Evolutionary conservation across 2,797 vertebrate species (phyloP).

Genomic region (Psittacula derbiana): DNA sequence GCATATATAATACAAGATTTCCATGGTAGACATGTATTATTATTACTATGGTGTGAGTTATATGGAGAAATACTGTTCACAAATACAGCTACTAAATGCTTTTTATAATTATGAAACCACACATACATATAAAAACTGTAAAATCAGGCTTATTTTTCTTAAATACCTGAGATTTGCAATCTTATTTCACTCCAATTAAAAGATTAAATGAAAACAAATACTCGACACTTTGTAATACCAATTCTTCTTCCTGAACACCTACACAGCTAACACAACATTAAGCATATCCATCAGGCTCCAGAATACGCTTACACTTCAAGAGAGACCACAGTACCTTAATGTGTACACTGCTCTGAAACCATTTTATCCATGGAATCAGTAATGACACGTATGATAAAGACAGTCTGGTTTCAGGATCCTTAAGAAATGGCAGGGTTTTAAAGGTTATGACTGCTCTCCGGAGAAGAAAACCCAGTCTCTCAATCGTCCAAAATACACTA

Average conservation of each 20-base stretch:
- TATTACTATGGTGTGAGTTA: not conserved
- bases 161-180: not conserved
- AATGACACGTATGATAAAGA: not conserved
- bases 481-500: not conserved
- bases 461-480: not conserved
- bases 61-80: not conserved
- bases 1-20: not conserved
- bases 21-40: too few relatives aligned
- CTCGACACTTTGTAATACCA: not conserved
- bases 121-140: not conserved
- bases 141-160: not conserved
- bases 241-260: not conserved
- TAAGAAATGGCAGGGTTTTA: not conserved
- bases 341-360: not conserved
- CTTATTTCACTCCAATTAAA: not conserved
- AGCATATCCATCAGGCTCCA: not conserved
- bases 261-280: not conserved
- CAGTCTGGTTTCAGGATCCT: not conserved
- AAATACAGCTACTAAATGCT: not conserved
- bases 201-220: not conserved
- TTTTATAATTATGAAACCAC: not conserved
- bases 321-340: not conserved
- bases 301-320: not conserved
- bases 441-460: not conserved
- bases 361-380: not conserved